These are phyloP conservation scores for Mallateleia sp. DNA, from an alignment of 2,888 invertebrate species.

Conservation along the genomic window DNA sequence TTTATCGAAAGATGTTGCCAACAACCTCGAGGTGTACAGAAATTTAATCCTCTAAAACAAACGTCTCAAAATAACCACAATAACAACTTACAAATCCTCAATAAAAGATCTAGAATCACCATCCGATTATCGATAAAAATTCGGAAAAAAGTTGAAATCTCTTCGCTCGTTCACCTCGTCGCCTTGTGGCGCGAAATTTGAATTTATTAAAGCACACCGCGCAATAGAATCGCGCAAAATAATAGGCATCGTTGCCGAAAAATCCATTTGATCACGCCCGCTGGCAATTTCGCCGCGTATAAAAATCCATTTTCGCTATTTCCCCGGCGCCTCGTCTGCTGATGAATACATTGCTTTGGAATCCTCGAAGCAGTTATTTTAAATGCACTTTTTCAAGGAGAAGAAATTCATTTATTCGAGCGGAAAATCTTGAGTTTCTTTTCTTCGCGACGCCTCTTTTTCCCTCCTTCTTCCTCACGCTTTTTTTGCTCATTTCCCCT, in stretches of 20 bases:
- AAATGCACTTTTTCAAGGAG: constrained; percentile 61
- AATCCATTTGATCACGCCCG: neutral
- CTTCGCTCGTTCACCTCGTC: neutral
- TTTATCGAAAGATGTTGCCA: too few relatives aligned
- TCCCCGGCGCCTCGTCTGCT: constrained; percentile 2
- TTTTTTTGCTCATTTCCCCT: constrained; percentile 13
- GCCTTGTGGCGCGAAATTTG: neutral
- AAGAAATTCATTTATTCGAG: constrained; percentile 71
- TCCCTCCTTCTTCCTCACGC: neutral
- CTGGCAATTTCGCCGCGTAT: neutral
- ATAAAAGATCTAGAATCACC: too few relatives aligned
- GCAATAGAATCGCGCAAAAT: neutral
- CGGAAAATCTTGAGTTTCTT: constrained; percentile 59
- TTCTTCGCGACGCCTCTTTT: constrained; percentile 22
- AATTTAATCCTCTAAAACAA: too few relatives aligned
- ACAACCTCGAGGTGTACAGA: too few relatives aligned
- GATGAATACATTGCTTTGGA: constrained; percentile 58
- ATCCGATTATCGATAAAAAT: neutral
- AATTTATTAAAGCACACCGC: neutral
- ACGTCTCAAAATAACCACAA: too few relatives aligned
- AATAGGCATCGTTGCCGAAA: neutral
- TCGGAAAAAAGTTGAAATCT: neutral
- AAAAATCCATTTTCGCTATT: constrained; percentile 42
- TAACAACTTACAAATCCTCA: too few relatives aligned
- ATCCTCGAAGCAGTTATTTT: constrained; percentile 60